These are phyloP conservation scores for Amazona finschi DNA, from an alignment of 2,797 vertebrate species.

Conservation along the genomic window DNA sequence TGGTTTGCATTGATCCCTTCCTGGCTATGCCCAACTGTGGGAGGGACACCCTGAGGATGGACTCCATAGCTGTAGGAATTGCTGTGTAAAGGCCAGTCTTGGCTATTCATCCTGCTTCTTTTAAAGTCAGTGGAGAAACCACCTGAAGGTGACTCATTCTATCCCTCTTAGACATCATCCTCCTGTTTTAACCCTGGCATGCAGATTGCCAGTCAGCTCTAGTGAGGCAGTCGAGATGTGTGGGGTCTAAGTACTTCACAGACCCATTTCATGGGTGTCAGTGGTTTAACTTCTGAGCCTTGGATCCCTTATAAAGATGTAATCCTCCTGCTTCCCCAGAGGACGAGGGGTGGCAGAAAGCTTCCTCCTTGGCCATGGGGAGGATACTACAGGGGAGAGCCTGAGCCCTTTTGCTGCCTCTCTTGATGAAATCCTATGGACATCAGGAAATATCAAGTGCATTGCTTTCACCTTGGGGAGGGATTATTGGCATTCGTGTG, in stretches of 20 bases:
- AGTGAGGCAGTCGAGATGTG: background rate
- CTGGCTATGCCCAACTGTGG: accelerated
- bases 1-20: background rate
- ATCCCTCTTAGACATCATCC: background rate
- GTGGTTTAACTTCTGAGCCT: background rate
- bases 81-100: background rate
- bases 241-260: background rate
- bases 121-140: background rate
- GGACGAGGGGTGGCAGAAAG: background rate
- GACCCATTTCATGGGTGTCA: background rate
- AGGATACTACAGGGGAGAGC: background rate
- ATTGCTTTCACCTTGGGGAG: background rate
- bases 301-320: background rate
- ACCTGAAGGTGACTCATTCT: background rate
- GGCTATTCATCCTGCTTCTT: background rate
- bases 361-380: background rate
- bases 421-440: background rate
- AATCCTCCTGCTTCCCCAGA: background rate
- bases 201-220: background rate
- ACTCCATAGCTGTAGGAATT: background rate
- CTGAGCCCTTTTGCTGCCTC: background rate
- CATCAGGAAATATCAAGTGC: background rate
- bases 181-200: background rate
- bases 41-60: background rate
- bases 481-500: background rate